Base-by-base conservation (phyloP, 2,113 vertebrate genomes). In the Gadus macrocephalus region DNA sequence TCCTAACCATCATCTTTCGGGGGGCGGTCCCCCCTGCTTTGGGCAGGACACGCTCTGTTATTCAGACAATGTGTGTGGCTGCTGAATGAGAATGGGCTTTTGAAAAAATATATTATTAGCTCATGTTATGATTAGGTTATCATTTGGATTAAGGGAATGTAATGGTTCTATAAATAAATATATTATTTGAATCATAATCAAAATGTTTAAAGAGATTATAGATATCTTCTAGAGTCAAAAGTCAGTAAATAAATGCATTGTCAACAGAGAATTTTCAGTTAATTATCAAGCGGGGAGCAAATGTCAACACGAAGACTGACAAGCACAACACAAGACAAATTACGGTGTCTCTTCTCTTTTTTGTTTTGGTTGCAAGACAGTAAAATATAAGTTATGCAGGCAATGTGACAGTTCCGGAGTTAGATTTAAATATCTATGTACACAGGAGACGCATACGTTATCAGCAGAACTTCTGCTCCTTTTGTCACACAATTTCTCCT, bases 331-430 rank as follows among this genome's bases (percentile, higher is more conserved):
- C 89, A 90, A 91, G 90, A 87, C 86, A 70, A 78, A 81, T 82
- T 49, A 83, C 83, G 80, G 75, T 72, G 71, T 86, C 74, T 83
- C 74, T 71, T 81, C 73, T 80, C 64, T 82, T 68, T 80, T 86
- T 81, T 73, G 66, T 85, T 76, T 80, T 89, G 74, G 85, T 89
- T 89, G 87, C 89, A 90, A 88, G 87, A 91, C 88, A 89, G 71
- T 90, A 88, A 91, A 89, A 80, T 85, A 85, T 74, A 86, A 86
- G 81, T 86, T 83, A 90, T 79, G 87, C 90, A 91, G 88, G 89
- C 89, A 91, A 84, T 87, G 79, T 85, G 87, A 90, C 86, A 89
- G 80, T 81, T 87, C 80, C 78, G 80, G 72, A 79, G 78, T 85
- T 89, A 88, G 88, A 87, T 82, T 82, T 87, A 81, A 77, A 71